These are phyloP conservation scores for Cosmia trapezina DNA, from an alignment of 2,888 invertebrate species.

Conservation along the genomic window DNA sequence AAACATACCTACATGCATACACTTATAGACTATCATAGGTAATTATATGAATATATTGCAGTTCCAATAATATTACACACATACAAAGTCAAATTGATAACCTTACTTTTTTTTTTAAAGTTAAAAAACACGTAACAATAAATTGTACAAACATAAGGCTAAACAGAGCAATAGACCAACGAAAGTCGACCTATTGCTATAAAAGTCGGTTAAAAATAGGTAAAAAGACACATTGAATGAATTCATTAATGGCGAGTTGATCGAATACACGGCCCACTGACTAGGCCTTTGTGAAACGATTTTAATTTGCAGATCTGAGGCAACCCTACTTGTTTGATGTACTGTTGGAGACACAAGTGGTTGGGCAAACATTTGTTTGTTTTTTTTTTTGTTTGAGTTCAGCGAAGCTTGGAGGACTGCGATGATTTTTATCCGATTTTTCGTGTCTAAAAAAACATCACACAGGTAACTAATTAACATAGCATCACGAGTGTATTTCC, in stretches of 20 bases:
- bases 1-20: too few species aligned
- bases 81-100: too few species aligned
- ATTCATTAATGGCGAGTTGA: constrained; percentile 67
- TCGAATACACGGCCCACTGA: constrained; percentile 68
- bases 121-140: constrained; percentile 7
- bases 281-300: constrained; percentile 64
- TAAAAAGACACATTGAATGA: constrained; percentile 55
- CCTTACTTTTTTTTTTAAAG: too few species aligned
- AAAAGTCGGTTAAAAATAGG: constrained; percentile 59
- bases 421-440: too few species aligned
- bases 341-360: constrained; percentile 47
- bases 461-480: not conserved
- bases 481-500: too few species aligned
- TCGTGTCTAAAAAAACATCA: not conserved
- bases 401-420: not conserved
- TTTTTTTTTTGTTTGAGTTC: not conserved
- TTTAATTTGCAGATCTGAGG: constrained; percentile 65
- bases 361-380: not conserved
- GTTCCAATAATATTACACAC: too few species aligned
- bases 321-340: constrained; percentile 54
- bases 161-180: constrained; percentile 40
- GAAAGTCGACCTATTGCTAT: constrained; percentile 55
- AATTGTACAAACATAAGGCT: constrained; percentile 20
- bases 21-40: too few species aligned
- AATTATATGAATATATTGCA: too few species aligned